A percentile compares a stretch with the other conserved stretches of the same genome.
Conservation (phyloP, 2,113 vertebrate species). For the Neolamprologus longior region DNA sequence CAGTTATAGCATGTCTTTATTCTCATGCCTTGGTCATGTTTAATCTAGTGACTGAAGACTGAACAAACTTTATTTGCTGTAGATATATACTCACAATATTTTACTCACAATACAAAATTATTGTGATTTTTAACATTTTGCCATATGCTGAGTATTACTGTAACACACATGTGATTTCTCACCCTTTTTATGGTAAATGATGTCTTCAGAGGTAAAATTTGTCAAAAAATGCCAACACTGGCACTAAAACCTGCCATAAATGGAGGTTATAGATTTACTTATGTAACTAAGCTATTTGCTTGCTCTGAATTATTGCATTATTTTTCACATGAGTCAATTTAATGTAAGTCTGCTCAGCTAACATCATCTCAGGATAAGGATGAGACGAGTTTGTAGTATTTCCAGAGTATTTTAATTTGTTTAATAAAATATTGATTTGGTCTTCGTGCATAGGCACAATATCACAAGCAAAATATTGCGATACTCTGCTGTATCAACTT, state of each 20-base stretch:
- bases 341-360: not conserved
- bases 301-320: not conserved
- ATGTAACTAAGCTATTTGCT: not conserved
- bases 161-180: not conserved
- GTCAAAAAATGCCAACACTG: not conserved
- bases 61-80: not conserved
- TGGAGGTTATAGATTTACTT: not conserved
- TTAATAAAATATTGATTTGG: not conserved
- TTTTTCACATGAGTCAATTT: not conserved
- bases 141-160: not conserved
- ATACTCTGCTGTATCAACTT: not conserved
- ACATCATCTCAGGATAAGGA: not conserved
- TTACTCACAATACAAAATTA: fast-evolving
- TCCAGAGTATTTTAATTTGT: not conserved
- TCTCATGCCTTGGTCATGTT: not conserved
- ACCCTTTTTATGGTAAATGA: not conserved
- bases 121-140: not conserved
- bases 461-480: not conserved
- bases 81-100: not conserved
- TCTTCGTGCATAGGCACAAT: not conserved
- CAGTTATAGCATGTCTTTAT: not conserved
- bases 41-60: not conserved
- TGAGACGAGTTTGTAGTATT: not conserved
- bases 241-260: not conserved
- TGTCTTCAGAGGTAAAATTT: not conserved